phyloP scores from a whole-genome alignment of 2,888 invertebrate genomes.

The Diaperis boleti region DNA sequence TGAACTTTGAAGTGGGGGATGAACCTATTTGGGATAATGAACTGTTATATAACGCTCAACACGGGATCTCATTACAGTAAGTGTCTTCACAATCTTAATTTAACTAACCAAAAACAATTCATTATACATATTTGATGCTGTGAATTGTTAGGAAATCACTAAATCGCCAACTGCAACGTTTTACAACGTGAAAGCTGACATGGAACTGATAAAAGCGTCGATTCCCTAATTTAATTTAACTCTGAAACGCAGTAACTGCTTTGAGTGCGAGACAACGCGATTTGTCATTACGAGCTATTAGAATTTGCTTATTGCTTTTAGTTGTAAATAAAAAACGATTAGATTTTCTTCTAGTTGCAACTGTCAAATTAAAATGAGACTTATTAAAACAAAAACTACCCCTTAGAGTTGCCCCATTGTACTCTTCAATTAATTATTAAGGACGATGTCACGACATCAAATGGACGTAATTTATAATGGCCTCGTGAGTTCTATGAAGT shows the following conservation, averaged over 20 bases:
- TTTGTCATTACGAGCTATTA: background rate
- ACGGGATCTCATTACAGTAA: constrained; percentile 76
- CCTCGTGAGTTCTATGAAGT: no score
- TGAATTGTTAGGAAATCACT: background rate
- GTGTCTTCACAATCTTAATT: constrained; percentile 59
- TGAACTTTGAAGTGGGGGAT: constrained; percentile 75
- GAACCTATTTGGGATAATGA: constrained; percentile 68
- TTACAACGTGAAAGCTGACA: background rate
- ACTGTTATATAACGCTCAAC: constrained; percentile 76
- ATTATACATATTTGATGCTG: no score
- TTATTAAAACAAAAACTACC: no score
- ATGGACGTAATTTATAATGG: no score
- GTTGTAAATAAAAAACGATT: background rate
- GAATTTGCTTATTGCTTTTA: background rate
- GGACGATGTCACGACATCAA: no score
- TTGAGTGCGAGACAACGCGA: constrained; percentile 1
- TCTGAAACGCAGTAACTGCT: background rate
- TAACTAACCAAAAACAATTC: background rate
- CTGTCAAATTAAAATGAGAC: no score
- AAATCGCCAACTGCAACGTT: background rate
- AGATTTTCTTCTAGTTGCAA: background rate
- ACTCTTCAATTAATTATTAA: no score
- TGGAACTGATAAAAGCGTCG: background rate
- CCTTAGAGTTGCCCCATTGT: no score
- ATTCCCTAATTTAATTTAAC: constrained; percentile 2